Evolutionary conservation across 2,113 vertebrate species (phyloP), one percentile per base, ranked within the genome.

Genomic region (Salminus brasiliensis): DNA sequence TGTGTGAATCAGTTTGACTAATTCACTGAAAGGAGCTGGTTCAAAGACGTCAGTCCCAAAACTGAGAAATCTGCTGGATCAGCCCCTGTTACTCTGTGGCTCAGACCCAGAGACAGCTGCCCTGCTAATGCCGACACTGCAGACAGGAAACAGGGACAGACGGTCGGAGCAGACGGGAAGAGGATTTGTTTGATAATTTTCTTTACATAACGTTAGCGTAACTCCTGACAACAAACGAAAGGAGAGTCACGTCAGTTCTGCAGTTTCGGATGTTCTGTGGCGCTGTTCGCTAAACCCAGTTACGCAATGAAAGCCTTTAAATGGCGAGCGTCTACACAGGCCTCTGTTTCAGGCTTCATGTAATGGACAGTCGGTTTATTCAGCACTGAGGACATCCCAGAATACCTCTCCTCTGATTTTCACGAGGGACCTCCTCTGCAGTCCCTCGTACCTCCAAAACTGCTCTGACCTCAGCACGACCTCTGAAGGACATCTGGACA

Each of bases 61-160:
- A 3, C 8, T 36, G 3, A 41, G 39, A 4, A 11, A 41, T 8
- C 39, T 10, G 7, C 39, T 41, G 39, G 39, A 41, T 41, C 10
- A 29, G 25, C 11, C 7, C 25, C 55, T 27, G 16, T 23, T 59
- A 59, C 25, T 25, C 10, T 12, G 55, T 23, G 21, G 52, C 8
- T 59, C 27, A 13, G 55, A 10, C 27, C 21, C 55, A 27, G 23
- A 59, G 25, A 59, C 55, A 59, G 55, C 55, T 59, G 55, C 55
- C 55, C 55, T 27, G 8, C 55, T 59, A 59, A 59, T 59, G 27
- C 9, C 21, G 29, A 25, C 15, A 25, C 55, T 27, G 10, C 29
- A 27, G 55, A 59, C 55, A 59, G 55, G 55, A 59, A 59, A 29
- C 55, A n/a, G 25, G 15, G 27, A 62, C 59, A 62, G 59, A 62